phyloP scores from a whole-genome alignment of 92 coral and sea anemone genomes.

The Desmophyllum pertusum region DNA sequence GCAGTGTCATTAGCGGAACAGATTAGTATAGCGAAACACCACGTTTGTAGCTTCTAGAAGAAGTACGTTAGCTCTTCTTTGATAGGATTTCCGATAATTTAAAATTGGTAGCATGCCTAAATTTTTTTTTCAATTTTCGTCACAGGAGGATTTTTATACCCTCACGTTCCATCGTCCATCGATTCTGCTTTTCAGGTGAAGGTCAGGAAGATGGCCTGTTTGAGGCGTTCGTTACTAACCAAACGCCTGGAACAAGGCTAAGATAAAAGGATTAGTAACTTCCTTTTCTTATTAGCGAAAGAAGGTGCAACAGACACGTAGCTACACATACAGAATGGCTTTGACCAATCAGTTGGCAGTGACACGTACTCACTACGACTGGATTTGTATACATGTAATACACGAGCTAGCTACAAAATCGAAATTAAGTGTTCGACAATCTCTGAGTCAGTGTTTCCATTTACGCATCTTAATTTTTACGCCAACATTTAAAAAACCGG shows the following conservation, averaged over 20 bases:
- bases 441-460: neutral
- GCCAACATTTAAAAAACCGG: too few species aligned
- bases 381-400: too few species aligned
- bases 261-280: too few species aligned
- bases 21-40: conserved; percentile 9
- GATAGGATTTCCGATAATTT: conserved; percentile 11
- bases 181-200: neutral
- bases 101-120: neutral
- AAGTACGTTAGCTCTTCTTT: neutral
- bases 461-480: too few species aligned
- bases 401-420: neutral
- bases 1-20: conserved; percentile 6
- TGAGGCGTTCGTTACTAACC: neutral
- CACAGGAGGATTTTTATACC: neutral
- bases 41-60: neutral
- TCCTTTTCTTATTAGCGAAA: neutral
- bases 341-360: too few species aligned
- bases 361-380: neutral
- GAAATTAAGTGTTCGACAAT: neutral
- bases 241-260: too few species aligned
- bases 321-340: too few species aligned
- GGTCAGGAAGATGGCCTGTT: too few species aligned
- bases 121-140: neutral
- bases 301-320: too few species aligned
- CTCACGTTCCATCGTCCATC: neutral